Evolutionary conservation across 2,888 invertebrate genomes (phyloP).

Genomic region (Entomobrya multifasciata): DNA sequence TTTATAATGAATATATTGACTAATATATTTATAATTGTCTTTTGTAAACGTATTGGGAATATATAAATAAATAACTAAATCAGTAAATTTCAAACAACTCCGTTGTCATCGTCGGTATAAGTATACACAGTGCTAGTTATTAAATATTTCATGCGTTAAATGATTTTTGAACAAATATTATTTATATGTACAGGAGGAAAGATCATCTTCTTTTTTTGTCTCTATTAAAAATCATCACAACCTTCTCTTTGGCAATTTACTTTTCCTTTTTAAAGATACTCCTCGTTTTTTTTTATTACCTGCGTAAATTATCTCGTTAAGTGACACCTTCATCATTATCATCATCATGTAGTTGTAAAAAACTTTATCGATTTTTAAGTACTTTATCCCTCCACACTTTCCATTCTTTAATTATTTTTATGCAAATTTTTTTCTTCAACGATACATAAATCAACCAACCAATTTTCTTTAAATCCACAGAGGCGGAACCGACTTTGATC

Average conservation of each 20-base stretch:
- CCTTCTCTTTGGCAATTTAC: constrained; percentile 12
- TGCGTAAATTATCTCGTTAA: too few relatives aligned
- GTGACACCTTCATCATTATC: too few relatives aligned
- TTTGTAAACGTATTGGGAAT: constrained; percentile 42
- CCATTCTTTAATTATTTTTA: too few relatives aligned
- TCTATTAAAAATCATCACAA: constrained; percentile 36
- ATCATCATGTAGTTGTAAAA: too few relatives aligned
- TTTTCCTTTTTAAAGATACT: not conserved
- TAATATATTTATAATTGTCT: not conserved
- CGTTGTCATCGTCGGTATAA: not conserved
- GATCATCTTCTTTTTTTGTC: too few relatives aligned
- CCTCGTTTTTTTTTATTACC: too few relatives aligned
- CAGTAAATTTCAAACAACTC: not conserved
- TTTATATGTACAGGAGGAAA: constrained; percentile 40
- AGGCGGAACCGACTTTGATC: too few relatives aligned
- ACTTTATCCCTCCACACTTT: not conserved
- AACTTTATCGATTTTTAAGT: too few relatives aligned
- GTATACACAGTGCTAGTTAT: not conserved
- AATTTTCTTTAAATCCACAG: too few relatives aligned
- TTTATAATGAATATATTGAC: constrained; percentile 6
- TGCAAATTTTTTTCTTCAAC: too few relatives aligned
- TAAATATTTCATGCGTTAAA: not conserved
- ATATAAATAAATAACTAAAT: constrained; percentile 21
- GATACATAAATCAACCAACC: too few relatives aligned
- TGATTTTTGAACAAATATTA: not conserved